Evolutionary conservation across 64 coral and sea anemone genomes (phyloP).

Genomic region (Actinia equina): DNA sequence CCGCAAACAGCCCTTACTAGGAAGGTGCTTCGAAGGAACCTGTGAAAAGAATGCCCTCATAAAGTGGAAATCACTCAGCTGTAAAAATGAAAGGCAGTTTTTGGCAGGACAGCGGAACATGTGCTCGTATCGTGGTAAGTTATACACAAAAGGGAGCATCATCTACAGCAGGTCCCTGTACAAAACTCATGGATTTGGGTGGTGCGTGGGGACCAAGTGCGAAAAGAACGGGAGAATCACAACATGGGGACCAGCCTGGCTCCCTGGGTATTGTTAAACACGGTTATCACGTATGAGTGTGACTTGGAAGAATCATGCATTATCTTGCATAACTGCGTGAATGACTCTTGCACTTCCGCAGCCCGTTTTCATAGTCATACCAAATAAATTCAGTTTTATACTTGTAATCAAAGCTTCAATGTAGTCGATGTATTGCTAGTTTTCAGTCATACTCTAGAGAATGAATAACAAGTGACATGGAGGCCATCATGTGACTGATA

Average conservation of each 20-base stretch:
- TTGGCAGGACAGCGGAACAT: not conserved
- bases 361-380: no score
- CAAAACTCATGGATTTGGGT: not conserved
- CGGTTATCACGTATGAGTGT: no score
- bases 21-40: not conserved
- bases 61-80: not conserved
- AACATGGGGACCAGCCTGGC: slow-evolving; percentile 6
- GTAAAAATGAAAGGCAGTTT: slow-evolving; percentile 1
- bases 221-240: not conserved
- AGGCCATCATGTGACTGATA: no score
- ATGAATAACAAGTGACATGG: no score
- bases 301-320: no score
- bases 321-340: no score
- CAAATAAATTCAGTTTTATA: no score
- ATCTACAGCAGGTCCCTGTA: slow-evolving; percentile 1
- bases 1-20: no score
- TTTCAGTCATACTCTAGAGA: no score
- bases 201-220: slow-evolving; percentile 21
- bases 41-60: not conserved
- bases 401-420: no score
- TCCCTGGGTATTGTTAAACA: not conserved
- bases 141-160: slow-evolving; percentile 18
- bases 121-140: not conserved
- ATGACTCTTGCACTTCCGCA: no score
- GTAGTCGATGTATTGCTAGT: no score